Evolutionary conservation across 2,888 invertebrate genomes (phyloP).

Genomic region (Morinoia aosen): DNA sequence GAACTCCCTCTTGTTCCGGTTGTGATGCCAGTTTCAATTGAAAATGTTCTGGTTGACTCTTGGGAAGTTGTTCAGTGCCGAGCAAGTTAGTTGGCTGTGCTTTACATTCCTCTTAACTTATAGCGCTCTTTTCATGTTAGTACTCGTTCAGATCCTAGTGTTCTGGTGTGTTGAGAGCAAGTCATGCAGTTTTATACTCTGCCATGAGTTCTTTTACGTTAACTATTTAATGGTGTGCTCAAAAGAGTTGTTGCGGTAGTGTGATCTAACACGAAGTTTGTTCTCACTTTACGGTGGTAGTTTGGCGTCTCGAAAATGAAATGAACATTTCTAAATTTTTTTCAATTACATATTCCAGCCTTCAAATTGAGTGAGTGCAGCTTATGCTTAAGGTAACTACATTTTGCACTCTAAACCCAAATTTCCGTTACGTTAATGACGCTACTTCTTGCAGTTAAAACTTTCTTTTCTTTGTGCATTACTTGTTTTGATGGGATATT

Average conservation of each 20-base stretch:
- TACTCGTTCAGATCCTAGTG: background rate
- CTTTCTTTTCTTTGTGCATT: background rate
- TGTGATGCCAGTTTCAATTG: background rate
- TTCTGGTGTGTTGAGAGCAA: background rate
- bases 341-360: background rate
- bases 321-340: background rate
- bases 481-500: background rate
- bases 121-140: background rate
- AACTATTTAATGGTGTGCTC: background rate
- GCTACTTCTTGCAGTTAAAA: background rate
- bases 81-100: conserved; percentile 4
- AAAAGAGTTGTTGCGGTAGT: background rate
- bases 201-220: background rate
- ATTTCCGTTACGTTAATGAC: background rate
- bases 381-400: background rate
- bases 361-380: background rate
- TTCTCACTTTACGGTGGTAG: background rate
- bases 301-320: background rate
- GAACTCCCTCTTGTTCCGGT: background rate
- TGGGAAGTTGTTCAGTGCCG: background rate
- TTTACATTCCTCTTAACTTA: conserved; percentile 34
- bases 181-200: background rate
- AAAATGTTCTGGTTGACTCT: background rate
- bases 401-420: background rate
- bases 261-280: background rate